phyloP scores from a whole-genome alignment of 2,113 vertebrate species.

The Onychostoma macrolepis region DNA sequence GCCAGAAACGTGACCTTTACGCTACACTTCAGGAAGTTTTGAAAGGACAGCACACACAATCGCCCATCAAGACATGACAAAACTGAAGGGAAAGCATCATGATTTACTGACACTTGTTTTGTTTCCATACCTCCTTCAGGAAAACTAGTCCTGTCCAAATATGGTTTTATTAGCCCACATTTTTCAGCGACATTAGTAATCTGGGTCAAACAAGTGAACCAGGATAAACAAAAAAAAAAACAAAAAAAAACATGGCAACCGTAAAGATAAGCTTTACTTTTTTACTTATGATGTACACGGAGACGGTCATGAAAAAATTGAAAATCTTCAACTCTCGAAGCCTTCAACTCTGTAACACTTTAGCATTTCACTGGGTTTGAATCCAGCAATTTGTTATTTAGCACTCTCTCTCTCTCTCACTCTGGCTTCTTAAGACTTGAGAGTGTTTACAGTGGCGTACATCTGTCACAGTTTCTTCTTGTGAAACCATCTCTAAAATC shows the following conservation, averaged over 20 bases:
- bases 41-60: constrained; percentile 6
- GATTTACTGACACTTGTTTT: not conserved
- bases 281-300: not conserved
- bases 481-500: not conserved
- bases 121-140: not conserved
- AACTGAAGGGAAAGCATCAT: not conserved
- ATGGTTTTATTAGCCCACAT: not conserved
- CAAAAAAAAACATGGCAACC: not conserved
- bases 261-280: not conserved
- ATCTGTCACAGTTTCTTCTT: constrained; percentile 1
- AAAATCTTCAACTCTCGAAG: no score
- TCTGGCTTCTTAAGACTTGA: not conserved
- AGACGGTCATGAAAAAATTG: not conserved
- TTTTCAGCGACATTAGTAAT: not conserved
- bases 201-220: not conserved
- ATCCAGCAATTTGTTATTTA: not conserved
- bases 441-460: not conserved
- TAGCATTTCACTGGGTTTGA: not conserved
- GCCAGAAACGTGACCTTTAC: constrained; percentile 51
- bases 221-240: not conserved
- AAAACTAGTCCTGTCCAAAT: not conserved
- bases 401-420: not conserved
- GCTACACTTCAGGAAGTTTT: not conserved
- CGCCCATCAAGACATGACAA: not conserved
- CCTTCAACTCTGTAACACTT: not conserved